Evolutionary conservation across 2,888 invertebrate genomes (phyloP).

Genomic region (Periphyllus acericola): DNA sequence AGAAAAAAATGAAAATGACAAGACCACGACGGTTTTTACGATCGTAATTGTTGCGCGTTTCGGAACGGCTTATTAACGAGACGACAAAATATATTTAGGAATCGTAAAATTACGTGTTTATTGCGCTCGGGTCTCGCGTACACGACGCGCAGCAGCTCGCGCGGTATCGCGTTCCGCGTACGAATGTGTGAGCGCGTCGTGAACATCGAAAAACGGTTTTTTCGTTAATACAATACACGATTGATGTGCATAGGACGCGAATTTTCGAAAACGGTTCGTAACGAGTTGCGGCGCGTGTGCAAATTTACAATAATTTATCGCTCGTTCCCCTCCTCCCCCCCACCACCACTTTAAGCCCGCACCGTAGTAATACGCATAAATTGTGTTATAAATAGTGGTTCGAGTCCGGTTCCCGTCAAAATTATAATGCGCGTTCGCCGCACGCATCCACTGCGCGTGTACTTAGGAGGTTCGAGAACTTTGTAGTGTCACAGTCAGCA

Average conservation of each 20-base stretch:
- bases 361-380: not conserved
- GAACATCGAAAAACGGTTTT: not conserved
- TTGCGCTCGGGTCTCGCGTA: constrained; percentile 31
- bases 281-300: constrained; percentile 17
- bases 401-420: no score
- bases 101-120: constrained; percentile 55
- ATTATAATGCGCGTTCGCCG: no score
- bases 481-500: no score
- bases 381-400: not conserved
- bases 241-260: not conserved
- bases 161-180: constrained; percentile 17
- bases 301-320: not conserved
- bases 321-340: not conserved
- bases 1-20: not conserved
- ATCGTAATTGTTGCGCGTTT: constrained; percentile 25
- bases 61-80: constrained; percentile 32
- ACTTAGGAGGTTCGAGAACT: no score
- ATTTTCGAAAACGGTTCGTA: not conserved
- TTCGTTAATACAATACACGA: not conserved
- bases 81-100: constrained; percentile 46
- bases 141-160: no score
- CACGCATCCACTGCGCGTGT: no score
- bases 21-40: constrained; percentile 30
- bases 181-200: not conserved
- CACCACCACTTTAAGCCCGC: no score